These are phyloP conservation scores for Tachina lurida DNA, from an alignment of 2,888 invertebrate genomes.

Conservation along the genomic window DNA sequence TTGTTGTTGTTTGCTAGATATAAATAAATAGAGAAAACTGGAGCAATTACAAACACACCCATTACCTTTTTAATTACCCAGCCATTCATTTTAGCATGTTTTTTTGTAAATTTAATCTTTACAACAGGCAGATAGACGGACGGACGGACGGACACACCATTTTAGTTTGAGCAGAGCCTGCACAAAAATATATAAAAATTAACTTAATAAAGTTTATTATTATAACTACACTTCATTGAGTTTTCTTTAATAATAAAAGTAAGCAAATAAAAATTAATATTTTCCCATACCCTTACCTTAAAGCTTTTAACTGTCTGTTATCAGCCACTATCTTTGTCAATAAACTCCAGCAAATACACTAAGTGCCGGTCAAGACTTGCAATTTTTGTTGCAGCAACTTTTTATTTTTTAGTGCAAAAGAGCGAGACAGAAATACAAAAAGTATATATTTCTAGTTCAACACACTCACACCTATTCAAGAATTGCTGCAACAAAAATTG, in stretches of 20 bases:
- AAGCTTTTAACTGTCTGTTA: not conserved
- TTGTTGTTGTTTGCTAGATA: constrained; percentile 23
- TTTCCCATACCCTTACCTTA: no score
- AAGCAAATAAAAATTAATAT: no score
- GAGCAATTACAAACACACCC: constrained; percentile 26
- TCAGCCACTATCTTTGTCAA: constrained; percentile 4
- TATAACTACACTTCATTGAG: no score
- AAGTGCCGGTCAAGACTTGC: no score
- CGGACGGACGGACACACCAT: not conserved
- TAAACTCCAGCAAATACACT: constrained; percentile 22
- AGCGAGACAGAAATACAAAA: no score
- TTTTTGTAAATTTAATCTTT: not conserved
- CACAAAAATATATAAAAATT: not conserved
- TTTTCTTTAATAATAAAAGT: no score
- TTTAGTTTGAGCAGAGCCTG: not conserved
- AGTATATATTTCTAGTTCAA: no score
- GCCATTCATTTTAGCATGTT: not conserved
- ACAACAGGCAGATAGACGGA: not conserved
- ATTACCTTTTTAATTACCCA: constrained; percentile 9
- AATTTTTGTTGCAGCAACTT: no score
- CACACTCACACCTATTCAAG: no score
- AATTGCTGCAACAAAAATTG: no score
- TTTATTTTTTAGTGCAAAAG: no score
- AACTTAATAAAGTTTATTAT: no score
- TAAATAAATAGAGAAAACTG: constrained; percentile 36